phyloP scores from a whole-genome alignment of 2,113 vertebrate genomes.

The Leptocoma aspasia region DNA sequence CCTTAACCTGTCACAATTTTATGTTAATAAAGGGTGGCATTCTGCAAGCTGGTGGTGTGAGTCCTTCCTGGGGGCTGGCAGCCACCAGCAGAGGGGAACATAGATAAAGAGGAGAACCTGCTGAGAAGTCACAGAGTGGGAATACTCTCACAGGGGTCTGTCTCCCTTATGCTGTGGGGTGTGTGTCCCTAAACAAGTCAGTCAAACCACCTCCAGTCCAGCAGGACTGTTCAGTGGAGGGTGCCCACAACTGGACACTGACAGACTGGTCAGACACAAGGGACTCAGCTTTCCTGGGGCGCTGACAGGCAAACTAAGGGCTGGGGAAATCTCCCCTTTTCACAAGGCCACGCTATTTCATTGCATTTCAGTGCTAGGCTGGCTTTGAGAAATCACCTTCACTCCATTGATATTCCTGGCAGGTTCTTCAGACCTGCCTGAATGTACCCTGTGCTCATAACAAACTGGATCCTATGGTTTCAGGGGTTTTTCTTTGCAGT shows the following conservation, averaged over 20 bases:
- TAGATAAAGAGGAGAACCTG: not conserved
- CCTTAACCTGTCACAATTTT: not conserved
- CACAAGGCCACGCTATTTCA: fast-evolving
- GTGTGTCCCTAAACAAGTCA: not conserved
- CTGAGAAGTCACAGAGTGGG: not conserved
- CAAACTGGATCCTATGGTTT: not conserved
- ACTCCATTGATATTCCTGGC: not conserved
- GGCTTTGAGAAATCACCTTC: not conserved
- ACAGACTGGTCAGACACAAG: fast-evolving
- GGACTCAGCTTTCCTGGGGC: not conserved
- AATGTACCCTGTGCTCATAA: not conserved
- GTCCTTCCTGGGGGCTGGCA: not conserved
- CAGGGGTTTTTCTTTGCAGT: not conserved
- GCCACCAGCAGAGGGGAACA: fast-evolving
- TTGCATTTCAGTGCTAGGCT: not conserved
- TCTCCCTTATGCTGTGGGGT: not conserved
- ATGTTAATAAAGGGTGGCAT: too few relatives aligned
- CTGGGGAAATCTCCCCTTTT: not conserved
- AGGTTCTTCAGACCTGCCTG: not conserved
- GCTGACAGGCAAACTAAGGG: not conserved
- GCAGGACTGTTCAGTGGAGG: not conserved
- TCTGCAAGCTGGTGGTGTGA: not conserved
- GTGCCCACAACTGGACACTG: fast-evolving
- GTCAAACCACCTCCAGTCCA: fast-evolving
- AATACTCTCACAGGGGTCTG: not conserved